A percentile compares a stretch with the other conserved stretches of the same genome.
Evolutionary conservation across 2,797 vertebrate species (phyloP).

Genomic region (Staurois parvus): DNA sequence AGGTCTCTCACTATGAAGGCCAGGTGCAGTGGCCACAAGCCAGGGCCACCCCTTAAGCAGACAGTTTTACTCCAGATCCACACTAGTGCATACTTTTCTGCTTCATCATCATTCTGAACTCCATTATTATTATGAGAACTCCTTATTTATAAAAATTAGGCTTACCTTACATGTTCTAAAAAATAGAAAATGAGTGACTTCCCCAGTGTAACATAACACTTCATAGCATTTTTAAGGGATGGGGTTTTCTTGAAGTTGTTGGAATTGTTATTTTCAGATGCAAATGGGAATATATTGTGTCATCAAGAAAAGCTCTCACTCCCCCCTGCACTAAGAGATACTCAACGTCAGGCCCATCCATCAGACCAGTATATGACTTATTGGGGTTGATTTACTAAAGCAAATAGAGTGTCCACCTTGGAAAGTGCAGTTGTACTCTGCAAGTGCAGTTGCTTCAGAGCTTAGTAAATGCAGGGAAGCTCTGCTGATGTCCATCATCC

Average conservation of each 20-base stretch:
- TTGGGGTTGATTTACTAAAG: too few relatives aligned
- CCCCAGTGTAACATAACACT: slow-evolving; percentile 18
- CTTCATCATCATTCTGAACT: slow-evolving; percentile 43
- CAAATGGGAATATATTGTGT: slow-evolving; percentile 2
- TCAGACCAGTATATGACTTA: background rate
- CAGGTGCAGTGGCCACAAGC: slow-evolving; percentile 60
- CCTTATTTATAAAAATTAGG: slow-evolving; percentile 36
- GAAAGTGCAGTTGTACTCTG: too few relatives aligned
- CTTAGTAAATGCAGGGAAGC: too few relatives aligned
- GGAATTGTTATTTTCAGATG: slow-evolving; percentile 16
- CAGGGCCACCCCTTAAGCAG: slow-evolving; percentile 55
- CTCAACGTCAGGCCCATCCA: background rate
- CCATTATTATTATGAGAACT: slow-evolving; percentile 41
- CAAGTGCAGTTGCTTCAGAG: too few relatives aligned
- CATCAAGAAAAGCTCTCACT: background rate
- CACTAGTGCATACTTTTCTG: slow-evolving; percentile 54
- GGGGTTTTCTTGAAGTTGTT: slow-evolving; percentile 2
- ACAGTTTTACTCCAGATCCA: slow-evolving; percentile 48
- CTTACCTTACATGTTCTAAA: slow-evolving; percentile 21
- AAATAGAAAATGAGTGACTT: background rate
- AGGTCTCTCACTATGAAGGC: slow-evolving; percentile 46
- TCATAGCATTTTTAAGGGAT: background rate
- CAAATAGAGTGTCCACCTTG: too few relatives aligned
- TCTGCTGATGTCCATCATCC: too few relatives aligned
- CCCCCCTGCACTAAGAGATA: too few relatives aligned